Percentiles rank a stretch among this genome's conserved stretches.
Evolutionary conservation across 1,140 invertebrate species (phyloP).

Genomic region (Chelonus insularis): DNA sequence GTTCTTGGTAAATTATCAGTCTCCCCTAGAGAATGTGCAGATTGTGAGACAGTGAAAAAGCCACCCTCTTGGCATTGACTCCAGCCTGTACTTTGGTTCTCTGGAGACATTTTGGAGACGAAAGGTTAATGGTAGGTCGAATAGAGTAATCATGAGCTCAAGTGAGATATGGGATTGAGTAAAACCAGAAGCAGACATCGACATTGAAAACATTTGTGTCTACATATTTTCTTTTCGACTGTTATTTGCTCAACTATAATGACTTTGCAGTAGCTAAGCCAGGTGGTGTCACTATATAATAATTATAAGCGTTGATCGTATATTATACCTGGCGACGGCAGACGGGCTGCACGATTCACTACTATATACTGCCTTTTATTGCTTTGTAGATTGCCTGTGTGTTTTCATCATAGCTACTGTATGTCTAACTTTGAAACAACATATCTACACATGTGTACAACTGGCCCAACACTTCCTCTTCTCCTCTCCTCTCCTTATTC

Average conservation of each 20-base stretch:
- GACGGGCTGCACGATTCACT: conserved; percentile 24
- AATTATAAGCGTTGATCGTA: conserved; percentile 45
- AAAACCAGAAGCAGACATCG: conserved; percentile 17
- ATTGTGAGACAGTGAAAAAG: neutral
- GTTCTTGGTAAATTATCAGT: conserved; percentile 32
- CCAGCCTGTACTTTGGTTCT: neutral
- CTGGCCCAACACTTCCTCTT: conserved; percentile 12
- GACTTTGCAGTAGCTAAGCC: conserved; percentile 43
- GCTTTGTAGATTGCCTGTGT: conserved; percentile 2
- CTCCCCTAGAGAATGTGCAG: neutral
- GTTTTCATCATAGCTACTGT: conserved; percentile 11
- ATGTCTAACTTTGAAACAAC: neutral
- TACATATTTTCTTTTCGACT: conserved; percentile 37
- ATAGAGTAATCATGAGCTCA: neutral
- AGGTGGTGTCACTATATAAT: conserved; percentile 44
- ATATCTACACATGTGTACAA: neutral
- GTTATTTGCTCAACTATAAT: conserved; percentile 46
- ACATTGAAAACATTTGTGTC: conserved; percentile 13
- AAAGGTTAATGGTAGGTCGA: neutral
- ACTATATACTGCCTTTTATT: conserved; percentile 13
- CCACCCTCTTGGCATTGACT: neutral
- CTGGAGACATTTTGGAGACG: neutral
- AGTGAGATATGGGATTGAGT: neutral
- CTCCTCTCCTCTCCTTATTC: conserved; percentile 9
- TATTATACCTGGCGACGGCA: conserved; percentile 15